Evolutionary conservation across 2,113 vertebrate species (phyloP).

Genomic region (Rhagologus leucostigma): DNA sequence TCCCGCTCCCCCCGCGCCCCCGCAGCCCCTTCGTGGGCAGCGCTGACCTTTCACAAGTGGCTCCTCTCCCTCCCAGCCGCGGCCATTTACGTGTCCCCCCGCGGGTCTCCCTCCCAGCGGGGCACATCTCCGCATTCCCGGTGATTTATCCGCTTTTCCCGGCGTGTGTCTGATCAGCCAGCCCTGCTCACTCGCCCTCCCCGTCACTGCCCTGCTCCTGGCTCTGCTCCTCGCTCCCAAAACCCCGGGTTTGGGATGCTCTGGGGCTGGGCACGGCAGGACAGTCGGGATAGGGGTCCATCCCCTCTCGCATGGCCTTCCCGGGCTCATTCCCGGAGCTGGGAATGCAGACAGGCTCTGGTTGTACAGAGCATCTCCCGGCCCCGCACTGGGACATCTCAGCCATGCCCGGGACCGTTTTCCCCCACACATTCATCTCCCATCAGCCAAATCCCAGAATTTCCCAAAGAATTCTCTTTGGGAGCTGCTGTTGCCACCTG

Average conservation of each 20-base stretch:
- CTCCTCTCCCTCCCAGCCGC: neutral
- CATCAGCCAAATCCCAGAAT: neutral
- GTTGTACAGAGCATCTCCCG: constrained; percentile 18
- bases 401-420: neutral
- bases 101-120: neutral
- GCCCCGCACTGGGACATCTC: rapidly evolving
- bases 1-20: neutral
- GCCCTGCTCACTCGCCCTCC: neutral
- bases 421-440: neutral
- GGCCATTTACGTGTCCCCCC: neutral
- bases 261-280: neutral
- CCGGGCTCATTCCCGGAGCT: rapidly evolving
- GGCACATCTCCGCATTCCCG: neutral
- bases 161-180: neutral
- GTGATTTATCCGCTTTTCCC: neutral
- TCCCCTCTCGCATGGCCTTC: neutral
- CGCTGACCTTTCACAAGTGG: constrained; percentile 32
- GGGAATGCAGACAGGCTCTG: neutral
- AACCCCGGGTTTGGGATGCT: rapidly evolving
- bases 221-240: rapidly evolving
- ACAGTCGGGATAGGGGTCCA: neutral
- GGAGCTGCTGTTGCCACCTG: neutral
- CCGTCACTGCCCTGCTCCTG: rapidly evolving
- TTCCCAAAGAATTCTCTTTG: neutral
- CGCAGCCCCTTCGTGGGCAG: neutral